These are phyloP conservation scores for Procambarus virginalis DNA, from an alignment of 1,140 invertebrate species.

Conservation along the genomic window DNA sequence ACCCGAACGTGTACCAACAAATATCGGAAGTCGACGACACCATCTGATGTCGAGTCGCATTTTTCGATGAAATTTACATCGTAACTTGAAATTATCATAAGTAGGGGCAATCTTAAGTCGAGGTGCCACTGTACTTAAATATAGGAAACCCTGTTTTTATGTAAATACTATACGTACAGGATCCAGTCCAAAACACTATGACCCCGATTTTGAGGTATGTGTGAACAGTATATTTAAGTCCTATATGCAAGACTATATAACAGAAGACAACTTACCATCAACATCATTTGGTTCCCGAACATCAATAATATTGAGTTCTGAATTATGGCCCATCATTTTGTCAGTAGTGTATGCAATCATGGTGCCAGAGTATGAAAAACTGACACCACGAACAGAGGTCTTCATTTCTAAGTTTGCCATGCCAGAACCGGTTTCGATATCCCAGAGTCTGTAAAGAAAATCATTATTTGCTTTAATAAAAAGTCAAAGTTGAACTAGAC, in stretches of 20 bases:
- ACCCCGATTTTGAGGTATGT: too few relatives aligned
- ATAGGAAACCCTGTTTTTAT: too few relatives aligned
- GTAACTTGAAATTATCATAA: too few relatives aligned
- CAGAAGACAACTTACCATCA: conserved; percentile 49
- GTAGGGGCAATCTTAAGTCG: too few relatives aligned
- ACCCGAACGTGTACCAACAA: too few relatives aligned
- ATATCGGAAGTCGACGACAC: too few relatives aligned
- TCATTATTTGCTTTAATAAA: too few relatives aligned
- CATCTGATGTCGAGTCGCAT: too few relatives aligned
- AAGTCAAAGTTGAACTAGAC: neutral
- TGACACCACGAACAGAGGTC: conserved; percentile 92
- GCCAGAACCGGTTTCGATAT: conserved; percentile 83
- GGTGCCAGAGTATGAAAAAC: conserved; percentile 94
- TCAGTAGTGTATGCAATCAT: conserved; percentile 95
- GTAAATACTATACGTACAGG: too few relatives aligned
- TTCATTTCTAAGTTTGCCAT: conserved; percentile 84
- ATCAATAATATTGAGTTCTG: conserved; percentile 87
- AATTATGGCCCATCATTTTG: conserved; percentile 90
- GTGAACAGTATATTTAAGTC: neutral
- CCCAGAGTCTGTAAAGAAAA: conserved; percentile 83
- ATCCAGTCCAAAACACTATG: too few relatives aligned
- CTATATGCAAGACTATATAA: neutral
- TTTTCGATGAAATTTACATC: too few relatives aligned
- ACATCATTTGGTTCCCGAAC: conserved; percentile 73
- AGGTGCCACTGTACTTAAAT: too few relatives aligned